These are phyloP conservation scores for Hyalella azteca DNA, from an alignment of 2,888 invertebrate genomes.

Conservation along the genomic window DNA sequence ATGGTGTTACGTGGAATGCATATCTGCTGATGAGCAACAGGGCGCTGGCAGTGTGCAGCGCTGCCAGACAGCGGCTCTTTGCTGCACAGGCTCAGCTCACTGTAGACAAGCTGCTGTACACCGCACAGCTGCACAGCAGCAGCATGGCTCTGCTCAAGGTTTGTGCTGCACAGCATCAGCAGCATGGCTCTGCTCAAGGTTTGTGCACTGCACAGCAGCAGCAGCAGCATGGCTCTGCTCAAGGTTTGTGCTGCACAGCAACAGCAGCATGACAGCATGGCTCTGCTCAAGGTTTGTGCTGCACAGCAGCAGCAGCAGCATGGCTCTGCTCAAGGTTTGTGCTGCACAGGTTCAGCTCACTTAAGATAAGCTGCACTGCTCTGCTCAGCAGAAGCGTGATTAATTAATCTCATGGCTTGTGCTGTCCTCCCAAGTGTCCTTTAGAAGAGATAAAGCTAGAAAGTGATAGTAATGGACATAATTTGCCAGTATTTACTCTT, in stretches of 20 bases:
- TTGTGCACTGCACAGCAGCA: neutral
- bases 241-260: slow-evolving; percentile 39
- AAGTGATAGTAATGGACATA: too few species aligned
- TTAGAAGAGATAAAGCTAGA: too few species aligned
- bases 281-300: slow-evolving; percentile 41
- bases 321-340: neutral
- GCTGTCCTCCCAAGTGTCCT: too few species aligned
- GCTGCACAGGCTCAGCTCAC: slow-evolving; percentile 46
- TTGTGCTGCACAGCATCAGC: neutral
- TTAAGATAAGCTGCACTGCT: too few species aligned
- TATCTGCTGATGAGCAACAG: slow-evolving; percentile 73
- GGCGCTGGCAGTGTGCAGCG: slow-evolving; percentile 73
- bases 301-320: neutral
- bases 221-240: too few species aligned
- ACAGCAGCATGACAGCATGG: slow-evolving; percentile 44
- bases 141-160: slow-evolving; percentile 48
- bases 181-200: neutral
- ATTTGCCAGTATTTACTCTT: too few species aligned
- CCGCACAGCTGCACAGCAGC: slow-evolving; percentile 46
- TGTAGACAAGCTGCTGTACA: slow-evolving; percentile 43
- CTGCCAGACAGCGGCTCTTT: slow-evolving; percentile 67
- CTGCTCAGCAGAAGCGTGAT: slow-evolving; percentile 42
- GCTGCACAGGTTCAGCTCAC: too few species aligned
- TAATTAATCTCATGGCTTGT: slow-evolving; percentile 43
- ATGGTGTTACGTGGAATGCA: slow-evolving; percentile 73